These are phyloP conservation scores for Neolamprologus sp. DNA, from an alignment of 2,113 vertebrate species.

Conservation along the genomic window DNA sequence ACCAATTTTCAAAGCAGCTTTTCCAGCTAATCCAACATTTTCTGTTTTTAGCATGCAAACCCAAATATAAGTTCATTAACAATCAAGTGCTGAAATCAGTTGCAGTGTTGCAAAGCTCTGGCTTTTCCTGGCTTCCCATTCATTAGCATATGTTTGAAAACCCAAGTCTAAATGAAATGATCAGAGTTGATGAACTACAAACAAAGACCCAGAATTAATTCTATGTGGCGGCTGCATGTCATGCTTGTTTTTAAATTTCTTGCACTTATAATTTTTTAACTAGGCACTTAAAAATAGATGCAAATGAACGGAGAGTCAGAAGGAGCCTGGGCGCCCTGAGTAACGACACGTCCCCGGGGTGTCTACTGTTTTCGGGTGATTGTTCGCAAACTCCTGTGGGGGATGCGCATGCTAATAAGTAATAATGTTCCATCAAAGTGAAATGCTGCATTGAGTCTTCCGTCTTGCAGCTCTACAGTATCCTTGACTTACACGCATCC, in stretches of 20 bases:
- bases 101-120: background rate
- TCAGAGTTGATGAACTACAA: conserved; percentile 34
- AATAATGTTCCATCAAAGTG: conserved; percentile 46
- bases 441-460: conserved; percentile 9
- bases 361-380: conserved; percentile 32
- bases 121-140: background rate
- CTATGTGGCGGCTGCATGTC: conserved; percentile 1
- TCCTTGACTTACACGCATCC: background rate
- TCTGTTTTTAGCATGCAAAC: conserved; percentile 1
- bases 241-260: conserved; percentile 32
- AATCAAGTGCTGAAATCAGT: background rate
- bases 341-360: conserved; percentile 27
- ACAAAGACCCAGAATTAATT: conserved; percentile 24
- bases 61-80: conserved; percentile 39
- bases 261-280: conserved; percentile 10
- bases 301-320: conserved; percentile 17
- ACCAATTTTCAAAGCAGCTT: conserved; percentile 29
- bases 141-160: conserved; percentile 46
- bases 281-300: conserved; percentile 32
- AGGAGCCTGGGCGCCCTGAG: background rate
- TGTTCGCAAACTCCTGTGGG: conserved; percentile 30
- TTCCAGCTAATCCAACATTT: conserved; percentile 7
- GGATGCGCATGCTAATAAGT: conserved; percentile 24
- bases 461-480: background rate
- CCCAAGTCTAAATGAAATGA: conserved; percentile 23